Evolutionary conservation across 2,888 invertebrate genomes (phyloP).

Genomic region (Rhamnusium bicolor): DNA sequence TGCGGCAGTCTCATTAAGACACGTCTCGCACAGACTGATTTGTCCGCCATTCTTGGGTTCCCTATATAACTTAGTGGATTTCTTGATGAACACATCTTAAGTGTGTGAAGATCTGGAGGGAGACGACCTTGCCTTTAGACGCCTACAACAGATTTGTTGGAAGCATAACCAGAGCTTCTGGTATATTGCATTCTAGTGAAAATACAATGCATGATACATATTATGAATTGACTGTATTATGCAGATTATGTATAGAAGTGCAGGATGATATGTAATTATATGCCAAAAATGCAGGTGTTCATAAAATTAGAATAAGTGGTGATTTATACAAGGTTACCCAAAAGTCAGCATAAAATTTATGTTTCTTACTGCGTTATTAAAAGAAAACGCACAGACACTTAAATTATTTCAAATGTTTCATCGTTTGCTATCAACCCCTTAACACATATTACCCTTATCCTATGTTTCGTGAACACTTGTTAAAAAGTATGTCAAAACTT

Average conservation of each 20-base stretch:
- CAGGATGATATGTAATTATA: background rate
- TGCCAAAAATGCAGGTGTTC: background rate
- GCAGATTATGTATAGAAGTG: background rate
- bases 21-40: constrained; percentile 52
- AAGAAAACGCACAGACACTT: no score
- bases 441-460: no score
- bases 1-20: constrained; percentile 45
- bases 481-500: no score
- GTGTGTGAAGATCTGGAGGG: constrained; percentile 44
- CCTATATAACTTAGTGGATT: constrained; percentile 54
- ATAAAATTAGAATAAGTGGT: background rate
- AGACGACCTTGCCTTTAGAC: constrained; percentile 49
- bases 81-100: constrained; percentile 28
- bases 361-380: no score
- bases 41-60: constrained; percentile 40
- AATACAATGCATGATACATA: constrained; percentile 4
- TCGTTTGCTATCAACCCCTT: no score
- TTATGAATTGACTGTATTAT: background rate
- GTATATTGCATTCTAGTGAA: constrained; percentile 22
- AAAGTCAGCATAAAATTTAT: no score
- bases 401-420: no score
- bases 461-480: no score
- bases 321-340: no score
- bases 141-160: constrained; percentile 9
- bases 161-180: constrained; percentile 26